phyloP scores from a whole-genome alignment of 2,797 vertebrate genomes.

The Darevskia nairensis region DNA sequence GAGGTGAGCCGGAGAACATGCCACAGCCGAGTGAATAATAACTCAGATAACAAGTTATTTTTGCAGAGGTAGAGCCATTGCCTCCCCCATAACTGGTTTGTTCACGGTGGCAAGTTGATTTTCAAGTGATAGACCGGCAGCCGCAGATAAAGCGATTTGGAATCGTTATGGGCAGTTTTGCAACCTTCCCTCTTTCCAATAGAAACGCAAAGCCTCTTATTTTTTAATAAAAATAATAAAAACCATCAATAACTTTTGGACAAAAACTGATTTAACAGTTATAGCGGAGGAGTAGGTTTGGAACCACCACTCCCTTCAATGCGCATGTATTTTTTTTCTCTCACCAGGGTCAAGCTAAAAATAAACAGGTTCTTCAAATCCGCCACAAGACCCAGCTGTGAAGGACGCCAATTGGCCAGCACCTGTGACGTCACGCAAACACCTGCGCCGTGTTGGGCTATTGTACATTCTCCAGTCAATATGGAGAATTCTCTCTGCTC shows the following conservation, averaged over 20 bases:
- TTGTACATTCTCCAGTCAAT: no score
- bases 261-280: neutral
- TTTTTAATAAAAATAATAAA: neutral
- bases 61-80: neutral
- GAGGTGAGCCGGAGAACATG: no score
- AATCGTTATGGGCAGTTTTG: neutral
- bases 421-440: no score
- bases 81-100: neutral
- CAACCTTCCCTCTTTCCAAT: neutral
- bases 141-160: neutral
- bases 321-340: accelerated
- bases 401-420: no score
- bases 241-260: no score
- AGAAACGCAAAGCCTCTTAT: no score
- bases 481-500: no score
- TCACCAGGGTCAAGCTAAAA: neutral
- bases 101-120: conserved; percentile 32
- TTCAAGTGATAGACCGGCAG: neutral
- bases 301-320: neutral
- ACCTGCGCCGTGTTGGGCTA: no score
- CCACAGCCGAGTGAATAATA: no score
- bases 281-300: neutral
- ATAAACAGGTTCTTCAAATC: no score
- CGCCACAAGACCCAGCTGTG: neutral
- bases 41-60: neutral